Percentiles rank a stretch among this genome's conserved stretches.
Conservation (phyloP, 2,888 invertebrate genomes). For the Graphium colonna region DNA sequence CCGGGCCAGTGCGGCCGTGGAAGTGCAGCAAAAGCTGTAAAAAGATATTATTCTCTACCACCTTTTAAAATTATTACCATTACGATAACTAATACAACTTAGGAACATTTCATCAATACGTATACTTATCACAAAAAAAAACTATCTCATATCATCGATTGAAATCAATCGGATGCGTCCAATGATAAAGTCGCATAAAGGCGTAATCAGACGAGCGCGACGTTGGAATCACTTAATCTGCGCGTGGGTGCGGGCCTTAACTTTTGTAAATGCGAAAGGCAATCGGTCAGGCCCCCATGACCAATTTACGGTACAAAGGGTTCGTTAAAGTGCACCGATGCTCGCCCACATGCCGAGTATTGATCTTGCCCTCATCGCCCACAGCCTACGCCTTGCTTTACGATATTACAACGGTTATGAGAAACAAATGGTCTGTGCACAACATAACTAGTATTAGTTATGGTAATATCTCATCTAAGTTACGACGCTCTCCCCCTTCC, state of each 20-base stretch:
- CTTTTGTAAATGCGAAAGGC: constrained; percentile 65
- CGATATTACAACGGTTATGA: constrained; percentile 22
- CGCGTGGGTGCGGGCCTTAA: constrained; percentile 35
- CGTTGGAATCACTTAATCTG: constrained; percentile 6
- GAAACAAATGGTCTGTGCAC: not conserved
- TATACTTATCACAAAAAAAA: no score
- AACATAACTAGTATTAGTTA: constrained; percentile 22
- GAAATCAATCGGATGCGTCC: not conserved
- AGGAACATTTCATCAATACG: no score
- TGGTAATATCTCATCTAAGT: constrained; percentile 36
- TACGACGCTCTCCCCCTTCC: constrained; percentile 37
- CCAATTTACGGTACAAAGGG: constrained; percentile 72
- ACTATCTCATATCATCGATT: not conserved
- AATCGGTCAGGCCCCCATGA: constrained; percentile 66
- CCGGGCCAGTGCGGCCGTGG: no score
- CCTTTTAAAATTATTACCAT: no score
- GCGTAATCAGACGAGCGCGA: constrained; percentile 1
- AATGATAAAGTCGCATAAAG: not conserved
- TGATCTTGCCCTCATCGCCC: constrained; percentile 68
- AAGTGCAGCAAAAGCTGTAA: no score
- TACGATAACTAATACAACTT: no score
- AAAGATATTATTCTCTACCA: no score
- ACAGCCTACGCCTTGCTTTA: constrained; percentile 55
- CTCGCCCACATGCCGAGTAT: constrained; percentile 64
- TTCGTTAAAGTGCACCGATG: constrained; percentile 60